Conservation (phyloP, 2,888 invertebrate species). For the Acrobasis consociella region DNA sequence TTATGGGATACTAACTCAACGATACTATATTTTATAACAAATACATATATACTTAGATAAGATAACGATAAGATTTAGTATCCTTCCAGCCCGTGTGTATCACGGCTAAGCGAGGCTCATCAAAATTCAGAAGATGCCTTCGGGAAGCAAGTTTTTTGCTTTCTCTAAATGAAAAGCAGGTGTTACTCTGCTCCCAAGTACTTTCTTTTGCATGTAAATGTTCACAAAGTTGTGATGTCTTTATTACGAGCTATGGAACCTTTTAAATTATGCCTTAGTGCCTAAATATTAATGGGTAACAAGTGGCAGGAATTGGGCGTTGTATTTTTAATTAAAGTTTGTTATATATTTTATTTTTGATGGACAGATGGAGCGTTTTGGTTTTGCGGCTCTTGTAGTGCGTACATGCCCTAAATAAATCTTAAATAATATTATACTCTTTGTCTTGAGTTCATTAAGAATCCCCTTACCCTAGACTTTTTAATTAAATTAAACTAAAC, state of each 20-base stretch:
- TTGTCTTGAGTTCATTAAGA: no score
- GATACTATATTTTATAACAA: no score
- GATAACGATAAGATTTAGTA: not conserved
- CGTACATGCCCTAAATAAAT: no score
- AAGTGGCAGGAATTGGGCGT: not conserved
- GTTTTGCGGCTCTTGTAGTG: no score
- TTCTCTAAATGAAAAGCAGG: slow-evolving; percentile 32
- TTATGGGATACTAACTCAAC: no score
- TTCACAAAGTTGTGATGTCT: slow-evolving; percentile 28
- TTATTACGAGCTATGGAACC: slow-evolving; percentile 19
- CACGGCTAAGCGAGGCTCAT: slow-evolving; percentile 25
- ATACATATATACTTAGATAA: no score
- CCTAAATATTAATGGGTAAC: not conserved
- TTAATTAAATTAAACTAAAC: no score
- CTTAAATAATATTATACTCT: no score
- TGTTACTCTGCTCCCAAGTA: slow-evolving; percentile 29
- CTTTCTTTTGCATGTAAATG: slow-evolving; percentile 32
- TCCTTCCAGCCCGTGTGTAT: slow-evolving; percentile 10
- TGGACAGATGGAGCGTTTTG: no score
- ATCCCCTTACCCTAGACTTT: no score
- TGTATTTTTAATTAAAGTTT: not conserved
- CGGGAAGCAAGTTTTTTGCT: slow-evolving; percentile 30
- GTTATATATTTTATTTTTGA: no score
- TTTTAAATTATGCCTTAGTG: not conserved
- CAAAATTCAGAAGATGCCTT: slow-evolving; percentile 32